phyloP scores from a whole-genome alignment of 92 coral and sea anemone genomes.

The Pocillopora grandis region DNA sequence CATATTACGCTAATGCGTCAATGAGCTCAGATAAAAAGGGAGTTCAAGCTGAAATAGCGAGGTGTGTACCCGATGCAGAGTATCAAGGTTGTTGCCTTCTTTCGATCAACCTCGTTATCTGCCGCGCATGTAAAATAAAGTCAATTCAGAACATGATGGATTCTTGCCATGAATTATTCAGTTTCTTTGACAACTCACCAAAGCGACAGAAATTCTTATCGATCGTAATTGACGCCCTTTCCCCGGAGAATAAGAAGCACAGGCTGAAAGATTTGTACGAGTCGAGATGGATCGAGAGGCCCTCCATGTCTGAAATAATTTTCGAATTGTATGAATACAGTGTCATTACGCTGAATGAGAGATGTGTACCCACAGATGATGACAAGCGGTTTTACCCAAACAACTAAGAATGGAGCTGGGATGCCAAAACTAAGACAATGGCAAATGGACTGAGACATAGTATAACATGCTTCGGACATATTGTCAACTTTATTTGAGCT shows the following conservation, averaged over 20 bases:
- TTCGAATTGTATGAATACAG: slow-evolving; percentile 53
- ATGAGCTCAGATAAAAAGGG: slow-evolving; percentile 71
- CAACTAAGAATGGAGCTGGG: slow-evolving; percentile 69
- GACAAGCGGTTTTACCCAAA: slow-evolving; percentile 54
- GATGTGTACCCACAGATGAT: slow-evolving; percentile 52
- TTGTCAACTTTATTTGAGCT: slow-evolving; percentile 68
- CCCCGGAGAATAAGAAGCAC: slow-evolving; percentile 52
- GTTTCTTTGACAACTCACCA: slow-evolving; percentile 70
- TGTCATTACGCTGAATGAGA: slow-evolving; percentile 47
- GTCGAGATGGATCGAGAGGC: slow-evolving; percentile 62
- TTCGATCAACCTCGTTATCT: slow-evolving; percentile 49
- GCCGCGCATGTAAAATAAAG: slow-evolving; percentile 62
- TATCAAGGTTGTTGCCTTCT: slow-evolving; percentile 69
- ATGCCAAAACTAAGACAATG: slow-evolving; percentile 63
- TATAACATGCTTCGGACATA: slow-evolving; percentile 64
- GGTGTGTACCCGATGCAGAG: slow-evolving; percentile 56
- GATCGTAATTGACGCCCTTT: slow-evolving; percentile 51
- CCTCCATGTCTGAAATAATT: slow-evolving; percentile 50
- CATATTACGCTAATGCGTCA: slow-evolving; percentile 66
- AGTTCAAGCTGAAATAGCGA: slow-evolving; percentile 65
- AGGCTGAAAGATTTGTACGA: slow-evolving; percentile 53
- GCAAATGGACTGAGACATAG: slow-evolving; percentile 82
- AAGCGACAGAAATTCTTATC: slow-evolving; percentile 56
- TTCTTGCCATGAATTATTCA: slow-evolving; percentile 52
- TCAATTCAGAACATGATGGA: slow-evolving; percentile 63